Evolutionary conservation across 2,797 vertebrate genomes (phyloP).

Genomic region (Peromyscus melanophrys): DNA sequence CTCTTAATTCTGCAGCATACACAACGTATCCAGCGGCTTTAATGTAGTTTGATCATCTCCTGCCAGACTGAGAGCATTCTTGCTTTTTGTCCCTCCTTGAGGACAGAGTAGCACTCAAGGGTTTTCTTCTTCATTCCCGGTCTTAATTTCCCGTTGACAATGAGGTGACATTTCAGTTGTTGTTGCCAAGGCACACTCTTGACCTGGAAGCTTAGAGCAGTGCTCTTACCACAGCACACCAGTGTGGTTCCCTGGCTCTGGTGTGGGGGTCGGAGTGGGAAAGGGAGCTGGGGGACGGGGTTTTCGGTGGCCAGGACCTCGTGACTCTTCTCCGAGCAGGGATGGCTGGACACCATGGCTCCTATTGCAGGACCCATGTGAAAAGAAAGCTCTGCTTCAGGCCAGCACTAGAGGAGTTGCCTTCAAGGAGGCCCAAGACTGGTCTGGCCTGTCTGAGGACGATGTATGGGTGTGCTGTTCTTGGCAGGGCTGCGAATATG

Average conservation of each 20-base stretch:
- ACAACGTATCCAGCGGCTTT: background rate
- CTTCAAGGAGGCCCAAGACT: background rate
- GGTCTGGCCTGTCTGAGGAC: background rate
- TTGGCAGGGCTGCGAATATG: rapidly evolving
- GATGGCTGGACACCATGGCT: background rate
- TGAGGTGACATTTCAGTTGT: background rate
- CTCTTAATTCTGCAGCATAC: background rate
- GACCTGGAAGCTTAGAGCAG: too few species aligned
- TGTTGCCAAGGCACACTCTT: background rate
- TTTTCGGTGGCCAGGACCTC: background rate
- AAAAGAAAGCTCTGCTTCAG: background rate
- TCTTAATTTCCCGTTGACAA: background rate
- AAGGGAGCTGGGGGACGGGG: too few species aligned
- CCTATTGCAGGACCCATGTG: background rate
- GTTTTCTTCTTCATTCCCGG: background rate
- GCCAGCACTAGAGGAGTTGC: background rate
- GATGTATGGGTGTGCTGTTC: background rate
- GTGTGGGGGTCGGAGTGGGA: rapidly evolving
- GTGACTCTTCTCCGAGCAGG: background rate
- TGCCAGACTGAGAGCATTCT: rapidly evolving
- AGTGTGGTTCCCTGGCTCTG: background rate
- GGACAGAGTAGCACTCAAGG: too few species aligned
- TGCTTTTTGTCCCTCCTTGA: background rate
- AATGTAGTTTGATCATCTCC: rapidly evolving
- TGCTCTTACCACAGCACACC: rapidly evolving